A percentile compares a stretch with the other conserved stretches of the same genome.
Conservation (phyloP, 2,797 vertebrate species). For the Pseudopleuronectes americanus region DNA sequence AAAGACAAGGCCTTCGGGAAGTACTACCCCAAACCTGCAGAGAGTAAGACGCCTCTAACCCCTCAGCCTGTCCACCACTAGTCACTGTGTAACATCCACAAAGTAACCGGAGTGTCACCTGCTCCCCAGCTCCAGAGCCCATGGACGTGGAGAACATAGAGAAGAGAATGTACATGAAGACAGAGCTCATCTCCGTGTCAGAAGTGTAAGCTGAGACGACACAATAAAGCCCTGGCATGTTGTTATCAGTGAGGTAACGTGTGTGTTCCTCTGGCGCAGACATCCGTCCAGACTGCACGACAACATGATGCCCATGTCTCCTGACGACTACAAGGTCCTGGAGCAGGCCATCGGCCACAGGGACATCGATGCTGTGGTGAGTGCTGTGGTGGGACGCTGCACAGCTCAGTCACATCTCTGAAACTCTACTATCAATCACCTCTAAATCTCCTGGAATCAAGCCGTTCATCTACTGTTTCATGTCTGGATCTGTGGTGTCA, state of each 20-base stretch:
- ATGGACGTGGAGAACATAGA: constrained; percentile 91
- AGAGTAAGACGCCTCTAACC: constrained; percentile 77
- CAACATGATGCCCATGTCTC: constrained; percentile 89
- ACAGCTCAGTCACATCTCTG: too few species aligned
- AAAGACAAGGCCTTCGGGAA: constrained; percentile 96
- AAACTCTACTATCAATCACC: too few species aligned
- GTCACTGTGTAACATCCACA: too few species aligned
- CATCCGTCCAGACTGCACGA: constrained; percentile 73
- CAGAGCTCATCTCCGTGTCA: constrained; percentile 95
- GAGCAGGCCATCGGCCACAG: constrained; percentile 79
- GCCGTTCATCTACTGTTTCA: too few species aligned
- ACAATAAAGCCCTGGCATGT: background rate
- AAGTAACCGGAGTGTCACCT: background rate
- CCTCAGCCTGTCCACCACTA: background rate
- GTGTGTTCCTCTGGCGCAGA: constrained; percentile 30
- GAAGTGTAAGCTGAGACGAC: constrained; percentile 90
- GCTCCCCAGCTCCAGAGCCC: constrained; percentile 86
- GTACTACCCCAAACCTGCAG: constrained; percentile 93
- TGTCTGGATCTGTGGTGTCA: too few species aligned
- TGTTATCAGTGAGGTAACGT: background rate
- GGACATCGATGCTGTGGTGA: constrained; percentile 89
- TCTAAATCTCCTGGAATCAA: too few species aligned
- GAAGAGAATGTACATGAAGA: constrained; percentile 92
- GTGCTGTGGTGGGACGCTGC: background rate
- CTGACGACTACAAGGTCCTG: constrained; percentile 88